A percentile compares a stretch with the other conserved stretches of the same genome.
Evolutionary conservation across 2,888 invertebrate genomes (phyloP).

Genomic region (Anoplius nigerrimus): DNA sequence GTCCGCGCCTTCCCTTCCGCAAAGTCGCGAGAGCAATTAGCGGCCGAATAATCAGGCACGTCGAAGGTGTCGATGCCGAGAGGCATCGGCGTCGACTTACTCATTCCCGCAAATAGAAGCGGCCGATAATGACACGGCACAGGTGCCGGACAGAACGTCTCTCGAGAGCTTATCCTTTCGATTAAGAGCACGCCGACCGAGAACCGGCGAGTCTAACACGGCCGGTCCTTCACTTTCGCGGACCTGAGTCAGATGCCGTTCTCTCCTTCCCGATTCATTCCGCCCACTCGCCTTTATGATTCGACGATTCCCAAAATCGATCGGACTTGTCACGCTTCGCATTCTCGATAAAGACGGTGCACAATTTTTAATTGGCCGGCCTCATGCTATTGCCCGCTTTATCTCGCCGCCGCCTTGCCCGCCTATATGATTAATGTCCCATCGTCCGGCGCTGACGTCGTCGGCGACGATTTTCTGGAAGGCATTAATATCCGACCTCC

Average conservation of each 20-base stretch:
- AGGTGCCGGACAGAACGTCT: too few species aligned
- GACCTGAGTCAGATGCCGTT: background rate
- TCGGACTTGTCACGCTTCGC: too few species aligned
- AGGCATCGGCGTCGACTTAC: conserved; percentile 68
- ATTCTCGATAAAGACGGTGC: too few species aligned
- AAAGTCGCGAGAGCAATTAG: conserved; percentile 39
- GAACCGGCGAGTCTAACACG: too few species aligned
- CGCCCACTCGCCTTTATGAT: background rate
- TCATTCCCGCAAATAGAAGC: conserved; percentile 73
- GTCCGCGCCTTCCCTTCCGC: conserved; percentile 4
- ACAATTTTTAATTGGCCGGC: too few species aligned
- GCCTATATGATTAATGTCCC: conserved; percentile 2
- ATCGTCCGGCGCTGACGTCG: too few species aligned
- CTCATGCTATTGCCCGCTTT: too few species aligned
- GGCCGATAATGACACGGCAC: conserved; percentile 35
- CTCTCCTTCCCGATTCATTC: background rate
- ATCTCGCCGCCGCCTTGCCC: background rate
- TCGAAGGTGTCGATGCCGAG: conserved; percentile 54
- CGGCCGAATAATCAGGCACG: conserved; percentile 49
- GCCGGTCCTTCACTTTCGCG: conserved; percentile 11
- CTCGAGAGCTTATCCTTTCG: too few species aligned
- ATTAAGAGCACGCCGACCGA: too few species aligned
- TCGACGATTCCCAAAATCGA: background rate
- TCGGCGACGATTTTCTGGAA: background rate
- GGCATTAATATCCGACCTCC: background rate